Evolutionary conservation across 2,797 vertebrate genomes (phyloP).

Genomic region (Chaunax sp.): DNA sequence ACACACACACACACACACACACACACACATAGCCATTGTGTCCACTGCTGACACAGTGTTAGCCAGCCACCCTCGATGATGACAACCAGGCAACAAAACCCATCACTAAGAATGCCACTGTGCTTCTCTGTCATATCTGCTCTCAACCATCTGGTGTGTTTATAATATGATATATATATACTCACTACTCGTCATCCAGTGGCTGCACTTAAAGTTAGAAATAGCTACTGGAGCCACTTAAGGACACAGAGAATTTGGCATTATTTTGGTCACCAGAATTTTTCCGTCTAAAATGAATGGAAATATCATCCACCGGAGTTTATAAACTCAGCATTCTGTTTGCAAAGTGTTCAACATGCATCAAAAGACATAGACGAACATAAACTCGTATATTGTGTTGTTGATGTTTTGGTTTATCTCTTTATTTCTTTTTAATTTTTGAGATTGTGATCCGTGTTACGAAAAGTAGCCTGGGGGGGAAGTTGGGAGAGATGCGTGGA

Average conservation of each 20-base stretch:
- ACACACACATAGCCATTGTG: constrained; percentile 45
- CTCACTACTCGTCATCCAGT: constrained; percentile 61
- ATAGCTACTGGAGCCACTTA: constrained; percentile 48
- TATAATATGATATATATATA: constrained; percentile 66
- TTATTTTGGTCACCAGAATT: constrained; percentile 3
- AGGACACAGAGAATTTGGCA: constrained; percentile 45
- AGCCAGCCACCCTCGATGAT: constrained; percentile 57
- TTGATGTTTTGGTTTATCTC: background rate
- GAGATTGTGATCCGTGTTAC: background rate
- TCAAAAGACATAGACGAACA: background rate
- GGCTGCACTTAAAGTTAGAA: constrained; percentile 59
- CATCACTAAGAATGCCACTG: constrained; percentile 27
- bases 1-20: constrained; percentile 39
- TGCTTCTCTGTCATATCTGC: constrained; percentile 54
- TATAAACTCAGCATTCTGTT: background rate
- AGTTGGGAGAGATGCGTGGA: constrained; percentile 4
- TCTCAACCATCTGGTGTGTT: constrained; percentile 63
- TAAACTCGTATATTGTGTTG: background rate
- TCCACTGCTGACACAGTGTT: constrained; percentile 62
- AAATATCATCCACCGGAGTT: constrained; percentile 19
- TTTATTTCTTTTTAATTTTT: background rate
- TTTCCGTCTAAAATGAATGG: background rate
- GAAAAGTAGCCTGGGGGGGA: background rate
- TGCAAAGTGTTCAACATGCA: background rate
- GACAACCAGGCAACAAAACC: constrained; percentile 59